Conservation (phyloP, 2,797 vertebrate species). For the Neosalanx taihuensis region DNA sequence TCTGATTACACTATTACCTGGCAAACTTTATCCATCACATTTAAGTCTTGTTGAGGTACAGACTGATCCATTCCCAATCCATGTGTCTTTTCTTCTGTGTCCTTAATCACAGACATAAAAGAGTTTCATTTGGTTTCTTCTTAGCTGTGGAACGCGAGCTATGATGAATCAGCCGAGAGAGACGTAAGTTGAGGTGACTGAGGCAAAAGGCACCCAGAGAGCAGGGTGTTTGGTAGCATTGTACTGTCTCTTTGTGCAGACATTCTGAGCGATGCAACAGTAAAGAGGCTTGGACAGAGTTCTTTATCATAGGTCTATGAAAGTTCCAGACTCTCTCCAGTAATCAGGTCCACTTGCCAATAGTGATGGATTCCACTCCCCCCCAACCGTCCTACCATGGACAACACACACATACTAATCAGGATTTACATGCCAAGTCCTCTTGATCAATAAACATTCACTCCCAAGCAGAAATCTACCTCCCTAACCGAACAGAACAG, state of each 20-base stretch:
- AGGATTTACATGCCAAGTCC: conserved; percentile 67
- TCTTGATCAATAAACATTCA: conserved; percentile 70
- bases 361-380: conserved; percentile 73
- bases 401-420: conserved; percentile 63
- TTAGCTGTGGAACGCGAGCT: conserved; percentile 19
- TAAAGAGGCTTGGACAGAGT: conserved; percentile 72
- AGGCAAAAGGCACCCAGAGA: conserved; percentile 36
- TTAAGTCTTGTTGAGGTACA: not conserved
- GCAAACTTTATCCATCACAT: not conserved
- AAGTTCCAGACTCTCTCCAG: conserved; percentile 66
- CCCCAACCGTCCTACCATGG: conserved; percentile 24
- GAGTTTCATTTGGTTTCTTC: conserved; percentile 24
- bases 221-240: conserved; percentile 26
- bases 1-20: conserved; percentile 3
- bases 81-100: conserved; percentile 5
- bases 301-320: conserved; percentile 72
- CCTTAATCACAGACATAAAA: not conserved
- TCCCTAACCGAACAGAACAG: conserved; percentile 52
- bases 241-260: conserved; percentile 50
- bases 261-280: conserved; percentile 71
- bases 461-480: conserved; percentile 53
- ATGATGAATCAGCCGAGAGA: conserved; percentile 24
- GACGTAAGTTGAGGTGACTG: conserved; percentile 44
- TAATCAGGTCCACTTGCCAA: conserved; percentile 71
- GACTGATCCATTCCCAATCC: not conserved